Base-by-base conservation (phyloP, 2,797 vertebrate species). In the Lepilemur ruficaudatus region DNA sequence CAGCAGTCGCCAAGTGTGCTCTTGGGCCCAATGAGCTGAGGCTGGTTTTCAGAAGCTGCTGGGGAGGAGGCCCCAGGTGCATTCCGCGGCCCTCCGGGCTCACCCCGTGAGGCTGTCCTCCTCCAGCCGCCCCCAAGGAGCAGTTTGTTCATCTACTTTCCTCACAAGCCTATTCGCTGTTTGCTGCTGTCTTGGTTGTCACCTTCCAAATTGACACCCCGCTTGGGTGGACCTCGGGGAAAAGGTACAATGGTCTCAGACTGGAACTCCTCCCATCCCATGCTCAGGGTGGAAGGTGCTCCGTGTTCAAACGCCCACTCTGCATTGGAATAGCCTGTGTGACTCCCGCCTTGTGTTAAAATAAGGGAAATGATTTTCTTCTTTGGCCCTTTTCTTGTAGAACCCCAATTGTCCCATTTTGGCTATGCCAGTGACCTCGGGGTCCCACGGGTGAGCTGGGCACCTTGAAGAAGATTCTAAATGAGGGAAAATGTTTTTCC, bases 61-160 rank as follows among this genome's bases (percentile, higher is more conserved):
- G 2, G 28, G 65, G 9, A 30, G n/a, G 52, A 57, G 23, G 67
- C 0, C 35, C 35, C 25, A 2, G 18, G 23, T 2, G 20, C 25
- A 41, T 20, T 2, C 20, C n/a, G 15, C n/a, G 38, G 38, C 35
- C 48, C n/a, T 59, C 80, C 14, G 30, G n/a, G 23, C 38, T 1
- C 7, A 5, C 4, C 22, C 32, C 0, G 0, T 2, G n/a, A 32
- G 25, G 18, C 2, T 3, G 41, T 18, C 6, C 35, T 35, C 10
- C 1, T 15, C 17, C n/a, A 30, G n/a, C 35, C 0, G 1, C 2
- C 41, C 67, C 35, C 7, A 12, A 32, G 18, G 59, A 69, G 11
- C 32, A 1, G 0, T 3, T 9, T 30, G 67, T 57, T 35, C 17
- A 17, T 7, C 35, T 46, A 1, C 30, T 20, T 32, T 67, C 43